Conservation (phyloP, 2,888 invertebrate genomes). For the Mycogona germanica region DNA sequence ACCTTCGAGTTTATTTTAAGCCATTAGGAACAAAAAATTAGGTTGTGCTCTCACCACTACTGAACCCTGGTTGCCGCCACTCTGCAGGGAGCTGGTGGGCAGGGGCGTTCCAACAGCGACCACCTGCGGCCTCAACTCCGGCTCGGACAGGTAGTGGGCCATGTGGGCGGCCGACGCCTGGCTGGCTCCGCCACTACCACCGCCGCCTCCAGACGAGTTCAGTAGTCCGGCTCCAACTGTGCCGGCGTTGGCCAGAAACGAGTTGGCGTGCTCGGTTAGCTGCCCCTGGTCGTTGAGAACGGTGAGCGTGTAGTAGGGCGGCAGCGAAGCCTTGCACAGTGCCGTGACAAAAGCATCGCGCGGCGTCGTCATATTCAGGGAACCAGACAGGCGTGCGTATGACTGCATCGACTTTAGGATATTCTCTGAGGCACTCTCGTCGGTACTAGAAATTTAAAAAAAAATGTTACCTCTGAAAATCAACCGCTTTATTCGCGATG, state of each 20-base stretch:
- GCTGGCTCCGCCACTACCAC: slow-evolving; percentile 14
- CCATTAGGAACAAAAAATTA: background rate
- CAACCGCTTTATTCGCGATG: no score
- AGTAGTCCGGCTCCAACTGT: slow-evolving; percentile 2
- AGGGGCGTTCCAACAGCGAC: slow-evolving; percentile 94
- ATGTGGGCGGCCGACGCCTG: slow-evolving; percentile 12
- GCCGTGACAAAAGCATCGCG: slow-evolving; percentile 91
- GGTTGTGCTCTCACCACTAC: slow-evolving; percentile 52
- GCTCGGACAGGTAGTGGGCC: slow-evolving; percentile 39
- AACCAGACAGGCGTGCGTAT: slow-evolving; percentile 77
- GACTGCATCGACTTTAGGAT: slow-evolving; percentile 85
- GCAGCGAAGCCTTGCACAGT: slow-evolving; percentile 90
- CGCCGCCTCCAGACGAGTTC: slow-evolving; percentile 10
- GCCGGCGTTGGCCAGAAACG: background rate
- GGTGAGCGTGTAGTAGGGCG: slow-evolving; percentile 86
- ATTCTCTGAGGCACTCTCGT: slow-evolving; percentile 81
- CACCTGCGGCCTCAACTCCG: slow-evolving; percentile 81
- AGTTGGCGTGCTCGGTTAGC: background rate
- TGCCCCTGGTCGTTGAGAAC: slow-evolving; percentile 49
- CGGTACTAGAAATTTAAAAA: slow-evolving; percentile 57
- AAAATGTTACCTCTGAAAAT: slow-evolving; percentile 10
- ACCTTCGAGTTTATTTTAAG: background rate
- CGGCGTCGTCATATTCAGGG: slow-evolving; percentile 58
- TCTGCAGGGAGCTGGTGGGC: slow-evolving; percentile 64
- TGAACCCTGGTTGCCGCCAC: slow-evolving; percentile 66